Base-by-base conservation (phyloP, 2,797 vertebrate genomes). In the Bradypus variegatus region DNA sequence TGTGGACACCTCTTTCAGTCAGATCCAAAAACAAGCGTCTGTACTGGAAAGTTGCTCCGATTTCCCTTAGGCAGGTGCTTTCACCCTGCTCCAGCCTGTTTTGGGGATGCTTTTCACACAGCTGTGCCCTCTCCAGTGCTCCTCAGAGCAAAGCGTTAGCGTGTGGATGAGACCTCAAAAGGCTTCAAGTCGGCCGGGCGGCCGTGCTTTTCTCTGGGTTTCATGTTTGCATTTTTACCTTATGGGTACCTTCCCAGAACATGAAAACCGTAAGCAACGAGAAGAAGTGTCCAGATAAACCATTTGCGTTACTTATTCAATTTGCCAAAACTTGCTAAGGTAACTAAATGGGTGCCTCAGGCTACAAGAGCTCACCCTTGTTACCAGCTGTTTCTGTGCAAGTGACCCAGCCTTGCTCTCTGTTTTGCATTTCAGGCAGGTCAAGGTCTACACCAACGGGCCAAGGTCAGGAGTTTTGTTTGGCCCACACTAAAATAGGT, bases 11-110 rank as follows among this genome's bases (percentile, higher is more conserved):
- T 50, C 33, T 48, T 48, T 77, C 76, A 50, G 29, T 65, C 19
- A 72, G 55, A 21, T 8, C 18, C 73, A 18, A 38, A 65, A 36
- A n/a, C 10, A 75, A 36, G 23, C 2, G 3, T 31, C 27, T 4
- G 12, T 38, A 14, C 31, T 0, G 0, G 55, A 21, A 58, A 81
- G 36, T 9, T 0, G 0, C 29, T 21, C 18, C 50, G 0, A 0
- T 27, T 1, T 33, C 69, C 75, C 4, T 1, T 2, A 6, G 9
- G 41, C 0, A 0, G 65, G 7, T 8, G 19, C 25, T 9, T 13
- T 25, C 14, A 0, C 27, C 10, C 25, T 6, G 23, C 70, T 29
- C 25, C 25, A 2, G 36, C 50, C 86, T 3, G 8, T 50, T 2
- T 6, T 11, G 53, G 41, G 60, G 5, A 23, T 1, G 27, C 31